A percentile compares a stretch with the other conserved stretches of the same genome.
Evolutionary conservation across 2,888 invertebrate genomes (phyloP).

Genomic region (Aleiodes leptofemur): DNA sequence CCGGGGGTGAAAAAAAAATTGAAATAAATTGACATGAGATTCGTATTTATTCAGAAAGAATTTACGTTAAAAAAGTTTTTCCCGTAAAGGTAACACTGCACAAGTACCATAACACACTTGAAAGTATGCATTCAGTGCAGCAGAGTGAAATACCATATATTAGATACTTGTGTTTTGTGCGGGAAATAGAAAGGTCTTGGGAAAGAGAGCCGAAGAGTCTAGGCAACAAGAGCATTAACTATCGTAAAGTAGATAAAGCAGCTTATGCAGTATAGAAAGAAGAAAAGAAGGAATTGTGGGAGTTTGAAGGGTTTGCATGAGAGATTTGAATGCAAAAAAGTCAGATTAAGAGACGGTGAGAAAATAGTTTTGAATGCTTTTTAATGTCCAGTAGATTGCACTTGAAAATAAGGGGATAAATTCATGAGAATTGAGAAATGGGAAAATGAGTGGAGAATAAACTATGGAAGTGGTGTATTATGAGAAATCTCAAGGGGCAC

Average conservation of each 20-base stretch:
- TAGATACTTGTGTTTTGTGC: slow-evolving; percentile 34
- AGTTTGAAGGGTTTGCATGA: slow-evolving; percentile 11
- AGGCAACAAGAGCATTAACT: slow-evolving; percentile 45
- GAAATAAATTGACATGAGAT: too few relatives aligned
- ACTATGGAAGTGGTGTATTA: not conserved
- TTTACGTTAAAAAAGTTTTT: too few relatives aligned
- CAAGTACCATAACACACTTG: too few relatives aligned
- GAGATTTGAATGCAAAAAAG: not conserved
- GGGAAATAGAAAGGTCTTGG: slow-evolving; percentile 47
- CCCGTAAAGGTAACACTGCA: too few relatives aligned
- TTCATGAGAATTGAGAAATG: not conserved
- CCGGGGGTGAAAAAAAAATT: too few relatives aligned
- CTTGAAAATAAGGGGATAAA: not conserved
- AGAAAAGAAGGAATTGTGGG: not conserved
- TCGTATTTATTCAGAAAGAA: too few relatives aligned
- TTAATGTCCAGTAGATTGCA: slow-evolving; percentile 10
- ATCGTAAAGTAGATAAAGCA: slow-evolving; percentile 54
- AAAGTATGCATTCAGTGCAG: not conserved
- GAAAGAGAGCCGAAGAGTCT: slow-evolving; percentile 47
- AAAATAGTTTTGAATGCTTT: slow-evolving; percentile 37
- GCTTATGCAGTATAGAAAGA: slow-evolving; percentile 48
- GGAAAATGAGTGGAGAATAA: not conserved
- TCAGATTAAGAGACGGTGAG: not conserved
- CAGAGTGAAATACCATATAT: slow-evolving; percentile 43
- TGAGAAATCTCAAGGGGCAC: slow-evolving; percentile 9